Base-by-base conservation (phyloP, 2,113 vertebrate species). In the Caracal caracal region DNA sequence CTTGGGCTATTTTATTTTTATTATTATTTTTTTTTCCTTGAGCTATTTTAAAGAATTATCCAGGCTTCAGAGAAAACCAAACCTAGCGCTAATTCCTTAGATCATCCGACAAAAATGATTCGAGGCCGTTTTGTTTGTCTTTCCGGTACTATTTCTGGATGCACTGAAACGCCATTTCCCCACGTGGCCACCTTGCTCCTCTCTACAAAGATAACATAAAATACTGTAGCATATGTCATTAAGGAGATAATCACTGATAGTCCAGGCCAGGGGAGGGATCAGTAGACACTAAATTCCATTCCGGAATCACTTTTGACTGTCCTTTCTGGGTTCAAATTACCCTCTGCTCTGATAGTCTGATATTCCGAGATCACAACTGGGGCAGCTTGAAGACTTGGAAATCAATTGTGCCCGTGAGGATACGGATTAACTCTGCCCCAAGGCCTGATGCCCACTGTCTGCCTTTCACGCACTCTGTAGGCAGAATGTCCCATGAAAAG, bases 41-140 rank as follows among this genome's bases (percentile, higher is more conserved):
- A 22, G 30, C 84, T 88, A 66, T 78, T 95, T 84, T 33, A 71
- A 43, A 76, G 87, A 47, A 37, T 80, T 87, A 51, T 49, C 33
- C 51, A 19, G 66, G 70, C 49, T 90, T 88, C 78, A 88, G 71
- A 90, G 81, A 75, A 97, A 90, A 86, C 37, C 96, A 95, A 80
- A 84, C 26, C 9, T 40, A 35, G 20, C 33, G 24, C 65, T 93
- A 56, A 96, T 75, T 76, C 51, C 68, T 94, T 90, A 87, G 5
- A 40, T 71, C 51, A 78, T 33, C 5, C 83, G 71, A 75, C 24
- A 94, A 90, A 91, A 80, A 51, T 12, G 40, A 73, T 49, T 63
- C 49, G 4, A 76, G 47, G 65, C 56, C 81, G 51, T 26, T 84
- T 68, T 88, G 73, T 82, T 15, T 37, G 7, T 70, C 75, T 92